These are phyloP conservation scores for Centrocercus urophasianus DNA, from an alignment of 2,113 vertebrate genomes.

Conservation along the genomic window DNA sequence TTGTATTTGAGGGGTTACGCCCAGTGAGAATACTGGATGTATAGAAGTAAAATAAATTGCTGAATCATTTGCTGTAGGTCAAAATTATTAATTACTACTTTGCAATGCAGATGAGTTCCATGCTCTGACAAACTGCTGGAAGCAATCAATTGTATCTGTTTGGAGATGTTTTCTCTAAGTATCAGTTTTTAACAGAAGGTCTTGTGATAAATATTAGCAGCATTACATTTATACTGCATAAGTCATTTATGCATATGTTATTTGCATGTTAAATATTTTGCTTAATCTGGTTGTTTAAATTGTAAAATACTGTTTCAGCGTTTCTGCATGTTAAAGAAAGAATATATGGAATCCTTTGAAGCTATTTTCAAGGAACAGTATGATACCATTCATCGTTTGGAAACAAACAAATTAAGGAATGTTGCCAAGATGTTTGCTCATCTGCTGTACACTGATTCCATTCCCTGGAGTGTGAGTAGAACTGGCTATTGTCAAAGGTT, in stretches of 20 bases:
- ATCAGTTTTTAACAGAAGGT: background rate
- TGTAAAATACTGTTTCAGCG: conserved; percentile 78
- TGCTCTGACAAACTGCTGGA: background rate
- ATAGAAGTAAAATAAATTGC: background rate
- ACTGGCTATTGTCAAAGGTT: background rate
- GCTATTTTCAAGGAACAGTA: conserved; percentile 96
- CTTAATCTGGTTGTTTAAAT: background rate
- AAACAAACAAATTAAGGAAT: conserved; percentile 98
- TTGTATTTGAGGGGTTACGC: background rate
- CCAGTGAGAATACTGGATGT: background rate
- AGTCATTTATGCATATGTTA: background rate
- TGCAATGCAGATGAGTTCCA: background rate
- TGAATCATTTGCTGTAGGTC: background rate
- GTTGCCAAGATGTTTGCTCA: conserved; percentile 98
- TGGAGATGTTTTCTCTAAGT: background rate
- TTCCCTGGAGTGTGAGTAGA: conserved; percentile 96
- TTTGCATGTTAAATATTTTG: background rate
- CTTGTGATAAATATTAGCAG: background rate
- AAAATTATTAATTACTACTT: background rate
- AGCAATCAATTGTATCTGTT: background rate
- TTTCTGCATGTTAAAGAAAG: conserved; percentile 97
- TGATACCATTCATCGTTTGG: conserved; percentile 95
- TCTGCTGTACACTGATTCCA: conserved; percentile 95
- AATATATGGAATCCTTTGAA: conserved; percentile 99
- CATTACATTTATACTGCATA: background rate